Evolutionary conservation across 1,140 invertebrate genomes (phyloP), one percentile per base, ranked within the genome.

Genomic region (Berghia stephanieae): DNA sequence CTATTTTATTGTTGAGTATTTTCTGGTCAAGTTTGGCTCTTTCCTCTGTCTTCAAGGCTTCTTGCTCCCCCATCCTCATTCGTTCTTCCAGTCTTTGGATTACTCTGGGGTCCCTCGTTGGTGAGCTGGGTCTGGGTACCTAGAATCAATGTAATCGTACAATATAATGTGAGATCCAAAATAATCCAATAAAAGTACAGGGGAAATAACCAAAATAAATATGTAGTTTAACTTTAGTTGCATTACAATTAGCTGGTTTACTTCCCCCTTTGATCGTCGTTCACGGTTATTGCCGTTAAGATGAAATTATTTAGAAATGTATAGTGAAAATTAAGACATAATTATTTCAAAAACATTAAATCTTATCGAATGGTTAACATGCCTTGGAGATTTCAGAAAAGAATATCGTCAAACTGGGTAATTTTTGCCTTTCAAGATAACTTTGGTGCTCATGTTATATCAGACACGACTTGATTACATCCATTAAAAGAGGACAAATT

Each of bases 1-100:
- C 34, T 83, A 87, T 84, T 76, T 87, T 88, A 63, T 86, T 81
- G 68, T 60, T 49, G 63, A 79, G 31, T 24, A 55, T 40, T 34
- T 75, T 72, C 60, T 77, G 66, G 52, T 80, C 81, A 34, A 75
- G 49, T 67, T 83, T 70, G 49, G 82, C 83, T 34, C 79, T 78
- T 34, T 84, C 78, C 10, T 82, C 80, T 0, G 81, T 76, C 42
- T 82, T 81, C 31, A 83, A 81, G 5, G 81, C 79, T 31, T 83
- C 82, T 24, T 84, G 52, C 31, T 83, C 73, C 10, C 81, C 83
- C 49, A 69, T 40, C 70, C 80, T 78, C n/a, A 82, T 71, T 67
- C 82, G 69, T 49, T 86, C 81, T 69, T 82, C 81, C 24, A 85
- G 78, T 31, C 79, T 68, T 24, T 63, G 78, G 8, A 81, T 75